These are phyloP conservation scores for Gasteruption jaculator DNA, from an alignment of 2,888 invertebrate species.

Conservation along the genomic window DNA sequence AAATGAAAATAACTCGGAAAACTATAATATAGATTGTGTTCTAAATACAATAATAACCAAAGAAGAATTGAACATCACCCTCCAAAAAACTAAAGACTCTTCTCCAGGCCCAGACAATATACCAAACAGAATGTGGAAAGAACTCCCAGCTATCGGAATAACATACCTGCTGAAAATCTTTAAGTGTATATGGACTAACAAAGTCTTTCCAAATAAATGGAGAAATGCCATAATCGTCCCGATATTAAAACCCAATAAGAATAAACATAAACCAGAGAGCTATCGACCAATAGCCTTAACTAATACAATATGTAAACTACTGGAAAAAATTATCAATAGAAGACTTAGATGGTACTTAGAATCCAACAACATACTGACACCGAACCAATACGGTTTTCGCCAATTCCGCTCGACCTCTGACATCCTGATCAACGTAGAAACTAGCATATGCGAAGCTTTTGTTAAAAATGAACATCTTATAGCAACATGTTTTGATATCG, in stretches of 20 bases:
- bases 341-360: slow-evolving; percentile 22
- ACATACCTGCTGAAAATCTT: slow-evolving; percentile 14
- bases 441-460: slow-evolving; percentile 18
- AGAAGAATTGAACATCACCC: slow-evolving; percentile 7
- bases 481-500: slow-evolving; percentile 6
- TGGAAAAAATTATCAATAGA: slow-evolving; percentile 24
- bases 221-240: slow-evolving; percentile 18
- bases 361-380: slow-evolving; percentile 15
- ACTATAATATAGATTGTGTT: too few relatives aligned
- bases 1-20: not conserved
- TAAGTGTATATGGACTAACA: slow-evolving; percentile 18
- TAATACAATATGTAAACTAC: slow-evolving; percentile 21
- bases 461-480: slow-evolving; percentile 17
- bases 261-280: slow-evolving; percentile 9
- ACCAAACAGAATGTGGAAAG: slow-evolving; percentile 14
- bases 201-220: slow-evolving; percentile 18
- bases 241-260: slow-evolving; percentile 19
- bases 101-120: slow-evolving; percentile 20
- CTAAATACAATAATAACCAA: too few relatives aligned
- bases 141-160: slow-evolving; percentile 11
- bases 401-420: slow-evolving; percentile 18
- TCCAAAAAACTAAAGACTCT: slow-evolving; percentile 5
- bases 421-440: slow-evolving; percentile 20
- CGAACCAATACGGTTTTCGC: slow-evolving; percentile 21
- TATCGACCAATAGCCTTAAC: slow-evolving; percentile 21